Evolutionary conservation across 2,113 vertebrate species (phyloP), one percentile per base, ranked within the genome.

Genomic region (Chlorodrepanis virens): DNA sequence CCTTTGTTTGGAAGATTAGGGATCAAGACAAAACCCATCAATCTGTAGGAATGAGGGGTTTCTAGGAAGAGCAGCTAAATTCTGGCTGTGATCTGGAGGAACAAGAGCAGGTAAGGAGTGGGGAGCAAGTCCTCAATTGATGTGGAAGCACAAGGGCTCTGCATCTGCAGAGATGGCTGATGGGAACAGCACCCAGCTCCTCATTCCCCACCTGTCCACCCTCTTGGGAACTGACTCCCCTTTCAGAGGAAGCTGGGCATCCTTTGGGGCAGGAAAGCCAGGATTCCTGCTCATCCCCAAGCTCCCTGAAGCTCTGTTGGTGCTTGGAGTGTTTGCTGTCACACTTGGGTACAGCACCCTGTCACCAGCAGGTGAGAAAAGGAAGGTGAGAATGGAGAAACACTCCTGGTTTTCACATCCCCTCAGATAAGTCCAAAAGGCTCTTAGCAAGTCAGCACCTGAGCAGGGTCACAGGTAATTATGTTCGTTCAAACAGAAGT

Each of bases 201-300:
- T 65, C 0, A 1, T 19, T 44, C 5, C 8, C 20, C 0, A 1
- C 21, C 40, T 64, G 16, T 1, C 25, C 0, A 1, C 14, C 47
- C n/a, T 22, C 59, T 11, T 40, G 68, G 59, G 37, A 72, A 13
- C 24, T 16, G 12, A 10, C 42, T 25, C n/a, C 13, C 33, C 49
- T 87, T 87, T 35, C 4, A 5, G 56, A 74, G 56, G 45, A 56
- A 70, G 10, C 15, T 65, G 24, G n/a, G 45, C 24, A 14, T 35
- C 42, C 60, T 78, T 78, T 57, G 67, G 54, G 39, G 47, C 28
- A 11, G 22, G 42, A 53, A 70, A 61, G 5, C n/a, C 79, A 74
- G 50, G 69, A 10, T n/a, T 89, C 27, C 29, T 2, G 2, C 72
- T 93, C 28, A 12, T 37, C 14, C 28, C 21, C 17, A 14, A 33